Percentiles rank a stretch among this genome's conserved stretches.
phyloP scores from a whole-genome alignment of 2,797 vertebrate genomes.

The Paramormyrops hopkinsi region DNA sequence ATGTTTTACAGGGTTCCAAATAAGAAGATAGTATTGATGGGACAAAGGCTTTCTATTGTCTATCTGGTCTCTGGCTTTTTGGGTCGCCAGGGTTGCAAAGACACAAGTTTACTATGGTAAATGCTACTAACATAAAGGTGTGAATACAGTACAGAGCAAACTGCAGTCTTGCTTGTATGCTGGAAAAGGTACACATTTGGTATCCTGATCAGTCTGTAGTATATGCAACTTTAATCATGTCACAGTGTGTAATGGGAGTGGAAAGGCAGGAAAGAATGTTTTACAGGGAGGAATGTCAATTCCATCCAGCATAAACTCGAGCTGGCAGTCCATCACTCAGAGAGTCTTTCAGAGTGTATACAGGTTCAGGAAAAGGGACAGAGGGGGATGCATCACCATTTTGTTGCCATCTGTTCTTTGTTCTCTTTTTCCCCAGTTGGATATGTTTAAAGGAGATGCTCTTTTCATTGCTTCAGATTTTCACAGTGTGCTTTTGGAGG shows the following conservation, averaged over 20 bases:
- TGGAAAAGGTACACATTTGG: not conserved
- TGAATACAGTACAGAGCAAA: not conserved
- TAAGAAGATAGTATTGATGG: not conserved
- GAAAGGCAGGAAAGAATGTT: not conserved
- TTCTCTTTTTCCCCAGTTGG: not conserved
- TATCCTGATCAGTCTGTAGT: not conserved
- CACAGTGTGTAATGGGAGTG: not conserved
- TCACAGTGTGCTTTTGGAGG: slow-evolving; percentile 74
- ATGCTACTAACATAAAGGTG: slow-evolving; percentile 6
- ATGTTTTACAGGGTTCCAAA: not conserved
- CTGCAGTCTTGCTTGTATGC: not conserved
- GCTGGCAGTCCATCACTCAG: not conserved
- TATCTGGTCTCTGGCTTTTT: not conserved
- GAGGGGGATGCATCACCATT: too few species aligned
- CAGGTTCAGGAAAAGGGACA: not conserved
- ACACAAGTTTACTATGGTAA: not conserved
- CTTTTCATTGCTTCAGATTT: slow-evolving; percentile 45
- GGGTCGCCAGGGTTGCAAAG: not conserved
- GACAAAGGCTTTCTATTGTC: not conserved
- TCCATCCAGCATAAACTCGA: not conserved
- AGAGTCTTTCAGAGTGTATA: not conserved
- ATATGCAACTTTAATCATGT: not conserved
- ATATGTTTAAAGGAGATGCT: not conserved
- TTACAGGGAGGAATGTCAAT: not conserved
- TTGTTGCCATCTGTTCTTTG: not conserved